phyloP scores from a whole-genome alignment of 2,113 vertebrate species.

The Eclectus roratus region DNA sequence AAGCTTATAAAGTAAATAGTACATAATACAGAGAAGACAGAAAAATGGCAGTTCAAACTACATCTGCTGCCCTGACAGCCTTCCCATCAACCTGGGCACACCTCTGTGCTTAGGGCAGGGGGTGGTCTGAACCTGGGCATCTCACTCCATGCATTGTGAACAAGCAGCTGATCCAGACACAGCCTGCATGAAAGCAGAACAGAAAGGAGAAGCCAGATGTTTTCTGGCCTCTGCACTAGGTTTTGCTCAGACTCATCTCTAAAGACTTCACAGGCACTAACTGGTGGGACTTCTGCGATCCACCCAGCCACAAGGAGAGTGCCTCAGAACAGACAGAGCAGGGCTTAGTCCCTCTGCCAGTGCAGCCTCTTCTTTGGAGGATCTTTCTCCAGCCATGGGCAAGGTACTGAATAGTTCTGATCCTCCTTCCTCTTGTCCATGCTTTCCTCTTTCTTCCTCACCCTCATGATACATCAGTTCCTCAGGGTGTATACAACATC shows the following conservation, averaged over 20 bases:
- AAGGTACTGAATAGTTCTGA: background rate
- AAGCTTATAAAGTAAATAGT: background rate
- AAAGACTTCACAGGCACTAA: background rate
- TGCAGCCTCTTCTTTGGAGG: background rate
- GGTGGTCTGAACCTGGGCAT: background rate
- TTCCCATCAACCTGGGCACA: background rate
- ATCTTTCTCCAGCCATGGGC: accelerated
- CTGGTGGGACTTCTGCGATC: background rate
- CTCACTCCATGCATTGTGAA: background rate
- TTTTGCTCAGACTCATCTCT: background rate
- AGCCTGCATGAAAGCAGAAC: background rate
- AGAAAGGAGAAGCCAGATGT: background rate
- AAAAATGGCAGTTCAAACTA: background rate
- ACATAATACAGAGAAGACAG: background rate
- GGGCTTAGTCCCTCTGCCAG: background rate
- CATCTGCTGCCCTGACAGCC: background rate
- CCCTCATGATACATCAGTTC: background rate
- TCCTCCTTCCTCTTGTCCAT: background rate
- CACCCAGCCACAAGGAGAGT: background rate
- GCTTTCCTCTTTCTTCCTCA: background rate
- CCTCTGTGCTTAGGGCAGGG: background rate
- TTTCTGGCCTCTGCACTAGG: background rate
- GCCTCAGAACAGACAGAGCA: background rate
- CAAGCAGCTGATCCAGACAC: background rate
- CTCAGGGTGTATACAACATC: background rate